A percentile compares a stretch with the other conserved stretches of the same genome.
Conservation (phyloP, 2,888 invertebrate species). For the Noctua janthina region DNA sequence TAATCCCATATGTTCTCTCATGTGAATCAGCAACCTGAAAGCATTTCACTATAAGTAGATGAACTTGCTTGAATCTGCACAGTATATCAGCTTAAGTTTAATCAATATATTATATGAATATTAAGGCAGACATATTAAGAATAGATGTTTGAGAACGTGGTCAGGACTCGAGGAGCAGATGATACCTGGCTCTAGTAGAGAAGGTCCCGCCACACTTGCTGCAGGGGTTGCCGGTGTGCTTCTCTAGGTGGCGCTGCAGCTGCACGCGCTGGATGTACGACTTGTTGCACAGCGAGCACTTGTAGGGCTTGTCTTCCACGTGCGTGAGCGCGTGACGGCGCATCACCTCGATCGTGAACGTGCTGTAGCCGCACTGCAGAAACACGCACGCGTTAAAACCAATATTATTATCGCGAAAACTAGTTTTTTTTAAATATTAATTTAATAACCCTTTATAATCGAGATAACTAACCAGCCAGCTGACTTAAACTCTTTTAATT, state of each 20-base stretch:
- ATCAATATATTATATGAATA: not conserved
- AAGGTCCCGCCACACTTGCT: constrained; percentile 74
- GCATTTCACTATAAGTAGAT: not conserved
- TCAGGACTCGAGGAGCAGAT: not conserved
- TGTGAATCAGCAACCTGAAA: constrained; percentile 77
- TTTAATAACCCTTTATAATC: not conserved
- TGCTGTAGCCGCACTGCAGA: constrained; percentile 93
- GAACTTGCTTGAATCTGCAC: not conserved
- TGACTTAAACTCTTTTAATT: not conserved
- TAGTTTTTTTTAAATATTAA: not conserved
- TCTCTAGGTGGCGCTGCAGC: constrained; percentile 94
- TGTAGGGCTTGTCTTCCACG: constrained; percentile 83
- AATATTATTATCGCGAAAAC: not conserved
- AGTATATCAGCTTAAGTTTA: not conserved
- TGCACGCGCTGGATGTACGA: constrained; percentile 96
- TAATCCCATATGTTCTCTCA: constrained; percentile 75
- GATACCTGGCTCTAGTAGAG: constrained; percentile 73
- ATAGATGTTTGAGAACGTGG: not conserved
- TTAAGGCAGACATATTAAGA: not conserved
- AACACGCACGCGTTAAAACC: not conserved
- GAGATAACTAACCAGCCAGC: constrained; percentile 4
- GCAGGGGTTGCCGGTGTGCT: constrained; percentile 93
- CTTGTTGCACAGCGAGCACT: constrained; percentile 93
- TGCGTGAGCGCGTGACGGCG: constrained; percentile 94
- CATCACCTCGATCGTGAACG: constrained; percentile 95